Evolutionary conservation across 2,888 invertebrate species (phyloP), one percentile per base, ranked within the genome.

Genomic region (Campopleginae sp.): DNA sequence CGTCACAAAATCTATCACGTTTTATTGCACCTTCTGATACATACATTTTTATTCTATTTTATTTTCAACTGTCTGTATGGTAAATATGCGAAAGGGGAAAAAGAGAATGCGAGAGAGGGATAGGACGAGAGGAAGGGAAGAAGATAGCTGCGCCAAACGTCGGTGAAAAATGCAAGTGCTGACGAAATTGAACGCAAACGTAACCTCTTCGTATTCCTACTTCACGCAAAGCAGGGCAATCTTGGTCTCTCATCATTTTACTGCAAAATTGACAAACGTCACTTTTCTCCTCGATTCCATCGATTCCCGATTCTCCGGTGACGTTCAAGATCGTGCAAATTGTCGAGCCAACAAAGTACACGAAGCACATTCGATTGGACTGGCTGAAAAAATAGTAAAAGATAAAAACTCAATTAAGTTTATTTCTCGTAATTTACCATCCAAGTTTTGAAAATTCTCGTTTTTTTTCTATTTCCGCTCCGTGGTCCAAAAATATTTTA

Each of bases 1-100:
- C 27, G 66, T 76, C 48, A 44, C 46, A 68, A 89, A 92, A 92
- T 92, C 91, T 91, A 92, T 92, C 91, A 90, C 91, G 87, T 91
- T 92, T 92, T 92, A 92, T 91, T 92, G 88, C 91, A 65, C 80
- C 78, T 89, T 90, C 90, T 90, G 91, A 92, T 91, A 92, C 92
- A 92, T 92, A 91, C 91, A 92, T 92, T 92, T 92, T 91, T 90
- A 92, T 92, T 92, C 90, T 90, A 90, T 91, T 92, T 92, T 89
- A 92, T 92, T 92, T 91, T 90, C 89, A 90, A 87, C 90, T 88
- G 91, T 91, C 90, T 90, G 90, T 90, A 90, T 90, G 91, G 90
- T 91, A 90, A 75, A 90, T 90, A 86, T 88, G 77, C 58, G 76
- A 42, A 70, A 31, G 58, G 65, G 46, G 61, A 77, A 51, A 12